Evolutionary conservation across 2,888 invertebrate species (phyloP).

Genomic region (Antheraea assamensis): DNA sequence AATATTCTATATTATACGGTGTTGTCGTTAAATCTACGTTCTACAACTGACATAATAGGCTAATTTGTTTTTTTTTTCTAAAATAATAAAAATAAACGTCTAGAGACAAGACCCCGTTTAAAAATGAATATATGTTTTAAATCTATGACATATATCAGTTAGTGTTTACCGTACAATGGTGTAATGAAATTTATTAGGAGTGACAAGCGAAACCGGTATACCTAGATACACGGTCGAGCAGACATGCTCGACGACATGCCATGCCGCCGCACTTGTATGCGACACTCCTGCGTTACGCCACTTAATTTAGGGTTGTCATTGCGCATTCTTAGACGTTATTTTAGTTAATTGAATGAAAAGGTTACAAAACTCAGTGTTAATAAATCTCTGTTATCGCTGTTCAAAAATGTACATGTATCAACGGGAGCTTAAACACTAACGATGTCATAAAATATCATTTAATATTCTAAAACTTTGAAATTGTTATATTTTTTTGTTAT

Average conservation of each 20-base stretch:
- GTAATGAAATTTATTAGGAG: conserved; percentile 9
- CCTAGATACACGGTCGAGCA: conserved; percentile 6
- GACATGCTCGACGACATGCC: conserved; percentile 3
- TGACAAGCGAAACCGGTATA: conserved; percentile 11
- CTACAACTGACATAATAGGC: background rate
- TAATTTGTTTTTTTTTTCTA: no score
- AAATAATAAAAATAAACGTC: background rate
- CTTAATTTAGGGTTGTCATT: conserved; percentile 15
- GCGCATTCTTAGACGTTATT: background rate
- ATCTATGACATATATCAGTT: background rate
- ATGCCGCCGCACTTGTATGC: conserved; percentile 10
- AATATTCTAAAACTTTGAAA: no score
- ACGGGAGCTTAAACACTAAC: no score
- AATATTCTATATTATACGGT: background rate
- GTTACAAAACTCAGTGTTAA: no score
- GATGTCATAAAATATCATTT: no score
- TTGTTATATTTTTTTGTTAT: no score
- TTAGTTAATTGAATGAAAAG: no score
- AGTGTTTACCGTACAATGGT: conserved; percentile 9
- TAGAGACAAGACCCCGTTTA: background rate
- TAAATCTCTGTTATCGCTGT: no score
- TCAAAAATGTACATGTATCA: no score
- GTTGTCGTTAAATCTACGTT: background rate
- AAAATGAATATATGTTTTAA: background rate
- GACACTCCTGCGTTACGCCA: conserved; percentile 32